phyloP scores from a whole-genome alignment of 2,797 vertebrate genomes.

The Hypotaenidia philippensis region DNA sequence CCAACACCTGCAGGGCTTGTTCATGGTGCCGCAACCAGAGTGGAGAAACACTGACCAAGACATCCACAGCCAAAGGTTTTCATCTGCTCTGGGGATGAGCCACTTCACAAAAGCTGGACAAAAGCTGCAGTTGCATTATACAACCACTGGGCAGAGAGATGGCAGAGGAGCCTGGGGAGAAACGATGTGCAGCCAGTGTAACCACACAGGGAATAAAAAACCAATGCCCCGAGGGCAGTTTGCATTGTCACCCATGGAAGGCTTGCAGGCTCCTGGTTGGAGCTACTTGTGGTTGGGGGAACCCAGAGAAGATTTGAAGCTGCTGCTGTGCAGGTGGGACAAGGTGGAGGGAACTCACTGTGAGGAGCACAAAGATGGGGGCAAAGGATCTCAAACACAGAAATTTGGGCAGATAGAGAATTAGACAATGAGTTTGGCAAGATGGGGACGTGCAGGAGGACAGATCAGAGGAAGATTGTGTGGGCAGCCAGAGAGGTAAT shows the following conservation, averaged over 20 bases:
- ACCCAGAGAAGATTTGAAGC: not conserved
- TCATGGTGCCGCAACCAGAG: not conserved
- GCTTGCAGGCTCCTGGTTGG: not conserved
- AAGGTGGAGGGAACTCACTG: not conserved
- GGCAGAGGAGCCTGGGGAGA: not conserved
- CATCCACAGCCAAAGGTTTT: not conserved
- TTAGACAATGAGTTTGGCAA: fast-evolving
- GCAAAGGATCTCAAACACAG: not conserved
- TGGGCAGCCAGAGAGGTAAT: not conserved
- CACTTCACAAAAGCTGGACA: not conserved
- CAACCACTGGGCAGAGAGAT: not conserved
- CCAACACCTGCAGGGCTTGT: not conserved
- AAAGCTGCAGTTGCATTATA: not conserved
- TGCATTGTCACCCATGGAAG: not conserved
- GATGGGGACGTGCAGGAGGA: not conserved
- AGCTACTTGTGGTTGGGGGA: not conserved
- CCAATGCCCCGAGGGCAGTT: not conserved
- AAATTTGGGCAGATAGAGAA: not conserved
- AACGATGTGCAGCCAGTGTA: not conserved
- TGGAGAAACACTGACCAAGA: not conserved
- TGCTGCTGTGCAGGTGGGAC: not conserved
- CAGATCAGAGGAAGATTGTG: not conserved
- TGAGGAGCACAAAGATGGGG: not conserved
- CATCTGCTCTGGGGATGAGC: not conserved
- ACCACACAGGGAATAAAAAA: not conserved